A percentile compares a stretch with the other conserved stretches of the same genome.
These are phyloP conservation scores for Tenodera sinensis DNA, from an alignment of 2,888 invertebrate genomes.

Conservation along the genomic window DNA sequence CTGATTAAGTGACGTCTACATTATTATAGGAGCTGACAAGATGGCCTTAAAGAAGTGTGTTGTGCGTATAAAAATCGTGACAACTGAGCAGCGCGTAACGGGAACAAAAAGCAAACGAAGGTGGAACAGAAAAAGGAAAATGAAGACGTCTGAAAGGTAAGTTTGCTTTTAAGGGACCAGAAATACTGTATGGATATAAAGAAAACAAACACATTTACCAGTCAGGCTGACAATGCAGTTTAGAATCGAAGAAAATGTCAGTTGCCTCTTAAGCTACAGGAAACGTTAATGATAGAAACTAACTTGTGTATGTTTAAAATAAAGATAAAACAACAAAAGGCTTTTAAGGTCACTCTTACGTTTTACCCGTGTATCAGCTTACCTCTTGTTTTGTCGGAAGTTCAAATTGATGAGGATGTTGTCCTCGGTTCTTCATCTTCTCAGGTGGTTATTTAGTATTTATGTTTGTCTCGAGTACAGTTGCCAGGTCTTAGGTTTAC, in stretches of 20 bases:
- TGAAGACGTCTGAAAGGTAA: neutral
- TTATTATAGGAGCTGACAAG: neutral
- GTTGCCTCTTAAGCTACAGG: no score
- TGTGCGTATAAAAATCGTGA: neutral
- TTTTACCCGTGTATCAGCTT: neutral
- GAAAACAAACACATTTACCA: neutral
- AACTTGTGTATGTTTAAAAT: no score
- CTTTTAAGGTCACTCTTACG: neutral
- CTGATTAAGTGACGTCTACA: neutral
- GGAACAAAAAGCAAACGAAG: neutral
- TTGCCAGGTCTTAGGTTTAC: no score
- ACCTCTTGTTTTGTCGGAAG: neutral
- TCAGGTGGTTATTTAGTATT: no score
- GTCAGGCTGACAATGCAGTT: neutral
- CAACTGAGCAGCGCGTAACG: neutral
- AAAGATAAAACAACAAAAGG: no score
- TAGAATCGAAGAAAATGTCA: neutral
- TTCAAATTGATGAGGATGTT: neutral
- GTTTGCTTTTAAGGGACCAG: neutral
- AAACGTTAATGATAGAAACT: no score
- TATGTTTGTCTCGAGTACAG: no score
- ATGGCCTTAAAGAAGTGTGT: neutral
- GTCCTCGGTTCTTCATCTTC: no score
- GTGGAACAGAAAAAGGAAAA: neutral
- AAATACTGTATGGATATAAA: neutral